Conservation (phyloP, 2,797 vertebrate species). For the Catharus ustulatus region DNA sequence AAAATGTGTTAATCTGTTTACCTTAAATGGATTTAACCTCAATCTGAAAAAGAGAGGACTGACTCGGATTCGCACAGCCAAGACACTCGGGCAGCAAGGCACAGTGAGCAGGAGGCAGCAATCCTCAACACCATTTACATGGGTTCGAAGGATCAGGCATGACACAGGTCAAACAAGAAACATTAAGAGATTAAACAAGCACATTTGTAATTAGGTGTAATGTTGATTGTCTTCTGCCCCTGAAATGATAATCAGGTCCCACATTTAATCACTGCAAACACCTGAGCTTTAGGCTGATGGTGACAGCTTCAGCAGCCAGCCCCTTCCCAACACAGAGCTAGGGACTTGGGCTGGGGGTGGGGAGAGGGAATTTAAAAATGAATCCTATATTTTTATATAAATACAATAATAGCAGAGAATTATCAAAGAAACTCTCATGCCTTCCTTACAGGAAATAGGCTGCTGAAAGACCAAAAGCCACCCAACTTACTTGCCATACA, state of each 20-base stretch:
- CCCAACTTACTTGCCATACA: accelerated
- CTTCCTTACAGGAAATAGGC: background rate
- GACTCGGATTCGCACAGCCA: background rate
- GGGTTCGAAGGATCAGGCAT: background rate
- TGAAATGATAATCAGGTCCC: slow-evolving; percentile 1
- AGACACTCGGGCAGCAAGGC: background rate
- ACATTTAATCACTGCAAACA: background rate
- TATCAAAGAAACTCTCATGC: background rate
- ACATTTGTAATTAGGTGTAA: slow-evolving; percentile 27
- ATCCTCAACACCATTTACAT: background rate
- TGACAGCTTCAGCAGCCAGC: background rate
- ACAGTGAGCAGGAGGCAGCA: background rate
- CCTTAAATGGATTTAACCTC: slow-evolving; percentile 74
- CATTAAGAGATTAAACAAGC: slow-evolving; percentile 22
- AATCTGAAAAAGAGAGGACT: slow-evolving; percentile 44
- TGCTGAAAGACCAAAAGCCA: background rate
- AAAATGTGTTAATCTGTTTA: slow-evolving; percentile 73
- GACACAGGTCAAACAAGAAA: slow-evolving; percentile 30
- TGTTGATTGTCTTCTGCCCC: slow-evolving; percentile 17
- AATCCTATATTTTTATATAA: background rate
- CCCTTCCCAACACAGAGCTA: background rate
- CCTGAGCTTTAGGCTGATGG: background rate
- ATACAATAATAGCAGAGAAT: background rate
- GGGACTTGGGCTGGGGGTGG: background rate
- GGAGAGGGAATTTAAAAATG: background rate